Evolutionary conservation across 2,113 vertebrate genomes (phyloP), one percentile per base, ranked within the genome.

Genomic region (Paradisaea rubra): DNA sequence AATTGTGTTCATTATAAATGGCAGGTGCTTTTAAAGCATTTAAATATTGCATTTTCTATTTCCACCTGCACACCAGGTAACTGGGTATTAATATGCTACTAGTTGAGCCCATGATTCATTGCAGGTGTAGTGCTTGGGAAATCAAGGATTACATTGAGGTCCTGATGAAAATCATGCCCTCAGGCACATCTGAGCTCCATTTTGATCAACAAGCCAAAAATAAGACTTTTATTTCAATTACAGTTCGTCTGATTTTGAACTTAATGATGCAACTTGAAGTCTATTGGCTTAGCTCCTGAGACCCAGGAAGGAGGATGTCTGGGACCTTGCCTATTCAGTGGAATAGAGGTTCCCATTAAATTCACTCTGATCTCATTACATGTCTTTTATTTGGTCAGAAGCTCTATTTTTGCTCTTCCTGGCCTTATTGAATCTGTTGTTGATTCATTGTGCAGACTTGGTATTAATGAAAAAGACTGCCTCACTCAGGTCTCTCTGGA

Each of bases 361-460:
- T 89, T 91, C 73, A 76, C 82, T 97, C 95, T 95, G 86, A 65
- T 86, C 92, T 91, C 64, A 86, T 88, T 91, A 87, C 77, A 21
- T 70, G 84, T 88, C 83, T 95, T 81, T 92, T 93, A 93, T 93
- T 95, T 94, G 74, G 88, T 94, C 79, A 93, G 95, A 96, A 96
- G 94, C 85, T 95, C 93, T 92, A 92, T 88, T 93, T 88, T 92
- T 92, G 61, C 92, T 96, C 95, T 97, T 97, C 93, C 93, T 94
- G 91, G 91, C 89, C 93, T 95, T 97, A 95, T 94, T 95, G 96
- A 96, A 97, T 97, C 96, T 96, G 94, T 95, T 97, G 93, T 97
- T 95, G 95, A 96, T 97, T 95, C 95, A 96, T 97, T 95, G 89
- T 65, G 39, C 88, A 79, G 95, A 65, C 70, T 94, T 93, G 86